Evolutionary conservation across 2,888 invertebrate species (phyloP), one percentile per base, ranked within the genome.

Genomic region (Trissolcus japonicus): DNA sequence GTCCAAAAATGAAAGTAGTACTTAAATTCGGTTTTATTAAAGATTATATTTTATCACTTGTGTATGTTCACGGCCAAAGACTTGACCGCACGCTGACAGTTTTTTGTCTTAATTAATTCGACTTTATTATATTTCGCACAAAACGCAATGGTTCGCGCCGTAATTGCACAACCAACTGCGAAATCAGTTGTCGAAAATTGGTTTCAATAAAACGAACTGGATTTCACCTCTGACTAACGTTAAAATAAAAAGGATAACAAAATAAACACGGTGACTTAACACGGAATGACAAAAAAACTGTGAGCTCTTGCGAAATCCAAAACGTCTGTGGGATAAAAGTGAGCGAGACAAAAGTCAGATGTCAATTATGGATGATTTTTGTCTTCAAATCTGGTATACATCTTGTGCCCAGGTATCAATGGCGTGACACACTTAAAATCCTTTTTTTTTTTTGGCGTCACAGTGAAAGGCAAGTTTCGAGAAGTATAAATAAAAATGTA

Each of bases 331-430:
- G 41, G 57, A 65, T 68, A 69, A 72, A 35, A 35, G 73, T 73
- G 72, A 72, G 66, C 61, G 72, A 68, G 60, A 75, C 60, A 68
- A 69, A 80, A 79, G 79, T 83, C 83, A 84, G 81, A 86, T 84
- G 85, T 86, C 86, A 86, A 86, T 87, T 86, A 85, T 76, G 76
- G 77, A 55, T 35, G 29, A 71, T 72, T 78, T 79, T 80, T 66
- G 79, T 73, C 60, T 79, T 74, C 72, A 68, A 80, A 71, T 79
- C 66, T 78, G 83, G 82, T 79, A 78, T 84, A 82, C 80, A 51
- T 46, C 67, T 65, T 62, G 65, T 71, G 25, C 25, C 4, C 25
- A 25, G 78, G 62, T 25, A 67, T 55, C 50, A 63, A 75, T 29
- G 13, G 43, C 60, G 46, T 40, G 65, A 55, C 60, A 69, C 50